Percentiles rank a stretch among this genome's conserved stretches.
phyloP scores from a whole-genome alignment of 2,797 vertebrate genomes.

The Sarcoramphus papa region DNA sequence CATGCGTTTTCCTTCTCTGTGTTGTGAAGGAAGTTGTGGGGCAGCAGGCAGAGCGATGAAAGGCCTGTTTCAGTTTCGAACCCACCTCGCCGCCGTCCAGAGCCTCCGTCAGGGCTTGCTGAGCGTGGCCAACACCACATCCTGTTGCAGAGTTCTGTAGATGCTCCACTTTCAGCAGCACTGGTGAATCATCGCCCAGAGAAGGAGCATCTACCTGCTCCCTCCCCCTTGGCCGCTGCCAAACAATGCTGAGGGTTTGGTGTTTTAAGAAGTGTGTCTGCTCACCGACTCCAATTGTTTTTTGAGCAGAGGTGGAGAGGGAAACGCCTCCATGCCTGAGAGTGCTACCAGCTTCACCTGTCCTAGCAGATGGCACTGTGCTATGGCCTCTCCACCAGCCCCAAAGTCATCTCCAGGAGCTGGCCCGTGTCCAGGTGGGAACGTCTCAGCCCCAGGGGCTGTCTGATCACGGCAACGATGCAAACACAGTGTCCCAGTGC shows the following conservation, averaged over 20 bases:
- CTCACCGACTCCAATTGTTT: neutral
- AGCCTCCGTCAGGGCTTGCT: neutral
- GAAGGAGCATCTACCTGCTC: neutral
- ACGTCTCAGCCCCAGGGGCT: neutral
- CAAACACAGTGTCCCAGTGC: neutral
- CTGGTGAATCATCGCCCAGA: neutral
- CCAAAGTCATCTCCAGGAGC: neutral
- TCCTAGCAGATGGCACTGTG: neutral
- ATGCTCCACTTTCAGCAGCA: neutral
- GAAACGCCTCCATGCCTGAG: neutral
- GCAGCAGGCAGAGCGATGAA: neutral
- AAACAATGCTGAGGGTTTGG: neutral
- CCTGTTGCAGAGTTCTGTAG: constrained; percentile 12
- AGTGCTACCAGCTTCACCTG: neutral
- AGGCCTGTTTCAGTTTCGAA: neutral
- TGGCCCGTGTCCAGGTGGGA: neutral
- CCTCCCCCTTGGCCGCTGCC: neutral
- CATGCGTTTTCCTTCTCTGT: accelerated
- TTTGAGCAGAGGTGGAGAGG: neutral
- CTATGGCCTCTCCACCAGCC: neutral
- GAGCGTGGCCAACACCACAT: neutral
- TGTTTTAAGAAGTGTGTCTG: neutral
- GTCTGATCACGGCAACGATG: neutral
- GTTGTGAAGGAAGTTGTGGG: neutral
- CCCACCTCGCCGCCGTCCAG: neutral